phyloP scores from a whole-genome alignment of 1,140 invertebrate species.

The Conus betulinus region DNA sequence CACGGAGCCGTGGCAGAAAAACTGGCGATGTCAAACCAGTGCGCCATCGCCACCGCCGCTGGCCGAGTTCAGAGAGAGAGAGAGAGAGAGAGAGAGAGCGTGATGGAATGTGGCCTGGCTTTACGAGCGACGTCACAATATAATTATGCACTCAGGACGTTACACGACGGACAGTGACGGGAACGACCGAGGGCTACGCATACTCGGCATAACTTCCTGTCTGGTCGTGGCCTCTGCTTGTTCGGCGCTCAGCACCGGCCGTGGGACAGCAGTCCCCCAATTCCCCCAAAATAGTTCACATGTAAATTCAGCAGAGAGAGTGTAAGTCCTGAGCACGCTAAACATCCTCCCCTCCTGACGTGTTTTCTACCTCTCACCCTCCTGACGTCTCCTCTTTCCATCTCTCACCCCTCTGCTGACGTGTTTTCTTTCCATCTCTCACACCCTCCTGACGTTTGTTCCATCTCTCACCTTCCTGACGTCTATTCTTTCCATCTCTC shows the following conservation, averaged over 20 bases:
- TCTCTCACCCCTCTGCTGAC: no score
- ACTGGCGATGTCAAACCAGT: neutral
- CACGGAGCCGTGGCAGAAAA: neutral
- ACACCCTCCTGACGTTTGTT: no score
- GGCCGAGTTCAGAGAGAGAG: no score
- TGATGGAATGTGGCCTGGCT: neutral
- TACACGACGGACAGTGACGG: neutral
- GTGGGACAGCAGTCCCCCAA: neutral
- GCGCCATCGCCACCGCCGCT: neutral
- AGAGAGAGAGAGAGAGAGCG: neutral
- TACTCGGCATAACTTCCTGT: conserved; percentile 1
- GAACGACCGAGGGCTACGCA: neutral
- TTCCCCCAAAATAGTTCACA: neutral
- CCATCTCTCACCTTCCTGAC: no score
- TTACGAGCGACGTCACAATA: neutral
- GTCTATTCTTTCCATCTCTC: no score
- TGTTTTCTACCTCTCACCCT: no score
- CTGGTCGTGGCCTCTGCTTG: neutral
- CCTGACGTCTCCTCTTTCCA: neutral
- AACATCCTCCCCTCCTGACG: no score
- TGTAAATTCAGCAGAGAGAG: neutral
- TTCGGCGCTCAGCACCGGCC: no score
- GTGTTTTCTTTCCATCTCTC: no score
- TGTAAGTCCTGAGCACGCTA: neutral
- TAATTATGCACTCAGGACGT: neutral